Base-by-base conservation (phyloP, 2,888 invertebrate genomes). In the Phyllotreta cruciferae region DNA sequence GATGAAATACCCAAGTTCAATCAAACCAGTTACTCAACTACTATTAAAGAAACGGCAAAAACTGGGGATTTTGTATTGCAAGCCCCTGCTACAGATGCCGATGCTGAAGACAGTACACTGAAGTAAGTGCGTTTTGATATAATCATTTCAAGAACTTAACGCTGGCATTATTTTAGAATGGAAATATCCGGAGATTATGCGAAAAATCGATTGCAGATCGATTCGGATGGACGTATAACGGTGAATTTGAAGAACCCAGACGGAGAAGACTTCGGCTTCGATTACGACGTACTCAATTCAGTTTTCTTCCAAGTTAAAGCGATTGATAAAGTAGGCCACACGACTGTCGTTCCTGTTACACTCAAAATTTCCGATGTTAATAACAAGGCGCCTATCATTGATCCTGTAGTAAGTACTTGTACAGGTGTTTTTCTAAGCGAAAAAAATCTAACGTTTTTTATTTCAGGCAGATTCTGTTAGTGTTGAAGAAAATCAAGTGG, bases 361-460 rank as follows among this genome's bases (percentile, higher is more conserved):
- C 86, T 92, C 38, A 82, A 83, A 56, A 82, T 92, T 0, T 71
- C 80, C 5, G 92, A 92, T 78, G 85, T 91, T 45, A 92, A 92
- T 78, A 91, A 92, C 76, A 89, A 89, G 60, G 85, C 87, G 0
- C 92, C 92, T 0, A 83, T 82, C 42, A 83, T 92, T 9, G 78
- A 82, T 63, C 78, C 88, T 83, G 89, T 88, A 83, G 89, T 88
- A 80, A 82, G 81, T 71, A n/a, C n/a, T 35, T 7, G 37, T 47
- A 50, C 50, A 10, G n/a, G n/a, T n/a, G 42, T 35, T 13, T 38
- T 54, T 41, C 36, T 41, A n/a, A 42, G 10, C 37, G n/a, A 37
- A 37, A 54, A 54, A 6, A 10, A 10, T 38, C 9, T 37, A 6
- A 10, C n/a, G n/a, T 57, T 37, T n/a, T 10, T 37, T n/a, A 5